Conservation (phyloP, 2,888 invertebrate species). For the Pammene fasciana region DNA sequence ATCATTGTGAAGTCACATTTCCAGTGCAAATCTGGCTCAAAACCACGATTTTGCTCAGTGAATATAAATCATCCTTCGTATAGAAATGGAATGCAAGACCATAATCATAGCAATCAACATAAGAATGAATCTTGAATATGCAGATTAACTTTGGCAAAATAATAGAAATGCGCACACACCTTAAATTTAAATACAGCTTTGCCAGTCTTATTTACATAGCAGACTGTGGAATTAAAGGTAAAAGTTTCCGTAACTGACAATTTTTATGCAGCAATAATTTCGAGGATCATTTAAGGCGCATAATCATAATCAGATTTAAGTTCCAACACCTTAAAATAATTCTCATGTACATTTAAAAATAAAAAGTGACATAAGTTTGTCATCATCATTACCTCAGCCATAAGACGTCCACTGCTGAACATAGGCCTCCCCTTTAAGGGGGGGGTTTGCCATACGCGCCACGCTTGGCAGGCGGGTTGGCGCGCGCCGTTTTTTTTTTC, state of each 20-base stretch:
- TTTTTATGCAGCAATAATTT: background rate
- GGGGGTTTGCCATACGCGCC: no score
- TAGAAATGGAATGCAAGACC: conserved; percentile 28
- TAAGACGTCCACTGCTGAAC: no score
- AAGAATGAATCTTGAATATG: conserved; percentile 40
- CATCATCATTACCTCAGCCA: no score
- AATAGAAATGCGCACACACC: conserved; percentile 32
- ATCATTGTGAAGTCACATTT: conserved; percentile 4
- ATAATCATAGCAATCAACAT: conserved; percentile 39
- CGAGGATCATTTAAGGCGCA: no score
- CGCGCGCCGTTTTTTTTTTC: no score
- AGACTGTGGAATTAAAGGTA: background rate
- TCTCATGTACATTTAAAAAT: no score
- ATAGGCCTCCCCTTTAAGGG: no score
- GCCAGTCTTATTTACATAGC: conserved; percentile 19
- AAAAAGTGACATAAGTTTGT: no score
- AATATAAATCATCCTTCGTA: conserved; percentile 25
- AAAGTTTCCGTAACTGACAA: background rate
- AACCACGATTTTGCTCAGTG: conserved; percentile 20
- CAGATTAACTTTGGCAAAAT: conserved; percentile 37
- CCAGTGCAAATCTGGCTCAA: conserved; percentile 20
- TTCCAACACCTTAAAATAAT: background rate
- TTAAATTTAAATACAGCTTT: conserved; percentile 25
- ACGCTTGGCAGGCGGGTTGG: no score
- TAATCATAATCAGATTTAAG: background rate